Percentiles rank a stretch among this genome's conserved stretches.
Conservation (phyloP, 2,113 vertebrate species). For the Xenopus borealis region DNA sequence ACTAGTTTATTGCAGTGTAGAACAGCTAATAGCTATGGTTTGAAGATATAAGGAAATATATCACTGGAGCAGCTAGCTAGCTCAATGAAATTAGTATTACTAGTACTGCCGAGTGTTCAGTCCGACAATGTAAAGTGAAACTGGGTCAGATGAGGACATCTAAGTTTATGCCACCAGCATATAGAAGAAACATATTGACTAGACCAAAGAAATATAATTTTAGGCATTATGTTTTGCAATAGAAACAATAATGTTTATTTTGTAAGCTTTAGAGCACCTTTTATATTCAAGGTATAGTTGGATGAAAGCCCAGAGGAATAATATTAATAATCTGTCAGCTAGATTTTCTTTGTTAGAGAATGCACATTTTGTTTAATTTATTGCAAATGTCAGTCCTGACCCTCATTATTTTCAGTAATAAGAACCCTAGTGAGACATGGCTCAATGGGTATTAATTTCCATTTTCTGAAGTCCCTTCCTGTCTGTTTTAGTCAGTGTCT, state of each 20-base stretch:
- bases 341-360: too few species aligned
- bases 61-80: neutral
- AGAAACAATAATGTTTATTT: slow-evolving; percentile 24
- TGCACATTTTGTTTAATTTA: too few species aligned
- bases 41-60: slow-evolving; percentile 1
- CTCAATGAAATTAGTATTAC: slow-evolving; percentile 18
- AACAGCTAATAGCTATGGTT: too few species aligned
- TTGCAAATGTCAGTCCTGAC: too few species aligned
- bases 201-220: slow-evolving; percentile 21
- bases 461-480: too few species aligned
- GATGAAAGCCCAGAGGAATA: slow-evolving; percentile 23
- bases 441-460: too few species aligned
- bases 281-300: slow-evolving; percentile 22
- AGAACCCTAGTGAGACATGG: too few species aligned
- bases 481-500: too few species aligned
- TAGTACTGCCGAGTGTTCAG: neutral
- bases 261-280: slow-evolving; percentile 18
- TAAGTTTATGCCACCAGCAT: neutral
- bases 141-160: slow-evolving; percentile 26
- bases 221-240: slow-evolving; percentile 23
- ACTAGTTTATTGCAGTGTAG: too few species aligned
- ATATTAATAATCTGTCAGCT: too few species aligned
- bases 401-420: too few species aligned
- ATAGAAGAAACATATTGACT: slow-evolving; percentile 11
- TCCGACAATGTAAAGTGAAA: slow-evolving; percentile 5